Conservation (phyloP, 2,113 vertebrate species). For the Leuciscus idus region DNA sequence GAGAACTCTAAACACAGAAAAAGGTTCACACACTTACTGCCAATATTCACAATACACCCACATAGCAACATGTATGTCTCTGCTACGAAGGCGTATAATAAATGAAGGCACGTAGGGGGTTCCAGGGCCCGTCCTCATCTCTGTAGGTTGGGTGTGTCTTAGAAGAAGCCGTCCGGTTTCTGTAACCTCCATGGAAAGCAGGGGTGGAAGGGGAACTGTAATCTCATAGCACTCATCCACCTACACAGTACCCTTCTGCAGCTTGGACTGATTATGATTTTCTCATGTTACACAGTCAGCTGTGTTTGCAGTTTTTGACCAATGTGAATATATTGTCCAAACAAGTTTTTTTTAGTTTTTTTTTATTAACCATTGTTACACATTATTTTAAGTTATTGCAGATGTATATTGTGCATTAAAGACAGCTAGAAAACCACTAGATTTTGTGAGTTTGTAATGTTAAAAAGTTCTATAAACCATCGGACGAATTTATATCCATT, state of each 20-base stretch:
- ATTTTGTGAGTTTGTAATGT: background rate
- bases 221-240: conserved; percentile 52
- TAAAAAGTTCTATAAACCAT: background rate
- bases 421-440: background rate
- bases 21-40: conserved; percentile 37
- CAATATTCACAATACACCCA: conserved; percentile 50
- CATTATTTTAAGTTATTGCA: background rate
- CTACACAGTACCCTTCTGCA: conserved; percentile 49
- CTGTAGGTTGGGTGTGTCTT: conserved; percentile 17
- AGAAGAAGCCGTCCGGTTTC: conserved; percentile 48
- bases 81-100: conserved; percentile 52
- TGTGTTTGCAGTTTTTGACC: background rate
- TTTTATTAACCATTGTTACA: too few species aligned
- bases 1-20: conserved; percentile 27
- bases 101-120: conserved; percentile 40
- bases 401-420: background rate
- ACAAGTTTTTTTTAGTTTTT: background rate
- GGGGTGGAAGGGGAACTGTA: conserved; percentile 31
- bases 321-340: background rate
- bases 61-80: conserved; percentile 41
- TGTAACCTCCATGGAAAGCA: conserved; percentile 34
- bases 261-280: conserved; percentile 56
- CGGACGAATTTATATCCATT: background rate
- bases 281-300: conserved; percentile 40
- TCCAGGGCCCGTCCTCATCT: conserved; percentile 53